Percentiles rank a stretch among this genome's conserved stretches.
Conservation (phyloP, 2,113 vertebrate genomes). For the Strix uralensis region DNA sequence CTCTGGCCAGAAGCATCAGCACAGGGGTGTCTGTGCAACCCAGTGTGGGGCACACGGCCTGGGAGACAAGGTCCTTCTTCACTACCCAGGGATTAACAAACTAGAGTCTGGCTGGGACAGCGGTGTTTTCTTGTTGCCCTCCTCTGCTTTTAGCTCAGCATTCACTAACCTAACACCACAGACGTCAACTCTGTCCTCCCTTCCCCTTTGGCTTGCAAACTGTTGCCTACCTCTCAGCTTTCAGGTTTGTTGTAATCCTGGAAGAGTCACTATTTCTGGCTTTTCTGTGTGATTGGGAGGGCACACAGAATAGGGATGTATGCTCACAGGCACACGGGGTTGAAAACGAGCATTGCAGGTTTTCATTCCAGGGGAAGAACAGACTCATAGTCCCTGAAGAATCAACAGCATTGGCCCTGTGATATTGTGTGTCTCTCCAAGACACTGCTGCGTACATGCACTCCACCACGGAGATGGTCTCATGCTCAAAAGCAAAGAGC, state of each 20-base stretch:
- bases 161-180: not conserved
- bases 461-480: not conserved
- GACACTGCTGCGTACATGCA: not conserved
- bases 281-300: not conserved
- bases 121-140: not conserved
- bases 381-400: not conserved
- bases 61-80: not conserved
- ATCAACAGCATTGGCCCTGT: not conserved
- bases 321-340: not conserved
- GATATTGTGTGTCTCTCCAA: not conserved
- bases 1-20: not conserved
- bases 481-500: not conserved
- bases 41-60: rapidly evolving
- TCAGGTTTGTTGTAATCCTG: not conserved
- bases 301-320: not conserved
- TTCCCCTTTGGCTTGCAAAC: not conserved
- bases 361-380: not conserved
- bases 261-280: slow-evolving; percentile 25
- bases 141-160: not conserved
- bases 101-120: not conserved
- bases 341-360: not conserved
- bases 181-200: not conserved
- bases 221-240: not conserved
- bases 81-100: not conserved
- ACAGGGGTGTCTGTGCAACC: too few relatives aligned